These are phyloP conservation scores for Drosophila ercepeae DNA, from an alignment of 1,140 invertebrate species.

Conservation along the genomic window DNA sequence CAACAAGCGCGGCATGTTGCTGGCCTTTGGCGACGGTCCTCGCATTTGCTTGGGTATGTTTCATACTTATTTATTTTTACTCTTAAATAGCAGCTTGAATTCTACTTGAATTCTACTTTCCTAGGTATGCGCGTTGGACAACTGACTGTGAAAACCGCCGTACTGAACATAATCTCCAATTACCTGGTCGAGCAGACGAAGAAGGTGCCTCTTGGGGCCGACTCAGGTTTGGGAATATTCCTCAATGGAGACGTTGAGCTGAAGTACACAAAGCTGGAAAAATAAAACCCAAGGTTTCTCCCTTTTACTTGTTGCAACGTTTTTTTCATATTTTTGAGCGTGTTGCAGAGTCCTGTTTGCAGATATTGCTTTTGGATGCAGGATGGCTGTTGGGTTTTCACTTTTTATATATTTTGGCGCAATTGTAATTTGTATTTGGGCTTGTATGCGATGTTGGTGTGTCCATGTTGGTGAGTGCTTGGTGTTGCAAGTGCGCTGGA, in stretches of 20 bases:
- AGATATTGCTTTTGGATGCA: constrained; percentile 28
- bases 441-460: constrained; percentile 2
- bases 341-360: constrained; percentile 20
- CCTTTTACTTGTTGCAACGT: constrained; percentile 3
- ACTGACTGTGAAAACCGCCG: constrained; percentile 59
- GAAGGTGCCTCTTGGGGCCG: constrained; percentile 46
- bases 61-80: too few relatives aligned
- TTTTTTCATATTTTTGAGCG: not conserved
- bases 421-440: constrained; percentile 40
- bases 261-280: constrained; percentile 61
- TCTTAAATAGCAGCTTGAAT: too few relatives aligned
- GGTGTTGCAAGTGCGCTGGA: constrained; percentile 29
- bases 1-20: constrained; percentile 56
- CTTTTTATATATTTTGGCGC: constrained; percentile 32
- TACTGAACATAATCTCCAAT: constrained; percentile 55
- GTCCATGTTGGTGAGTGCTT: constrained; percentile 6
- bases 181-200: constrained; percentile 55
- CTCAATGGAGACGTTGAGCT: constrained; percentile 63
- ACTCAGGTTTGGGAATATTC: constrained; percentile 57
- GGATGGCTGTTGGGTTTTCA: constrained; percentile 20
- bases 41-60: constrained; percentile 86
- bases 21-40: constrained; percentile 88
- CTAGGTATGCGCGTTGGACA: constrained; percentile 65
- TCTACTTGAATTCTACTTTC: not conserved
- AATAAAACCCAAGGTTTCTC: constrained; percentile 10